Conservation (phyloP, 2,888 invertebrate species). For the Athrips mouffetella region DNA sequence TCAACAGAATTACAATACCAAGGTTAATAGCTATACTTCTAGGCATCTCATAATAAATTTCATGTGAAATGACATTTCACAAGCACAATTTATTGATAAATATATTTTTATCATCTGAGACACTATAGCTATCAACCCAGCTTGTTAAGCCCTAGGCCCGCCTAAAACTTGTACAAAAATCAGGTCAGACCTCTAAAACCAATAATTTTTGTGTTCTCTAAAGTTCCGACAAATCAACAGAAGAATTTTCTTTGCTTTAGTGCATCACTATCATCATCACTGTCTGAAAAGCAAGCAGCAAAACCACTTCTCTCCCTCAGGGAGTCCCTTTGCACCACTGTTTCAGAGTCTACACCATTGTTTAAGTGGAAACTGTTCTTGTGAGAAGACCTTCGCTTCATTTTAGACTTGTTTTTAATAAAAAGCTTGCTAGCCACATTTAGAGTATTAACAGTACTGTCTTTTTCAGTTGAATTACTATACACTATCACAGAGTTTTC, state of each 20-base stretch:
- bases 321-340: conserved; percentile 42
- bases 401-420: conserved; percentile 23
- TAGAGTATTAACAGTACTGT: conserved; percentile 50
- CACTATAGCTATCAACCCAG: no score
- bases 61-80: no score
- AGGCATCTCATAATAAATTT: no score
- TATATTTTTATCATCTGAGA: no score
- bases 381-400: conserved; percentile 30
- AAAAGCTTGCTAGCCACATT: conserved; percentile 44
- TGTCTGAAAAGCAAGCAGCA: conserved; percentile 65
- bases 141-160: not conserved
- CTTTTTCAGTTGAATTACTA: conserved; percentile 51
- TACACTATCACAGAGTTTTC: conserved; percentile 54
- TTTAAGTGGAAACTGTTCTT: conserved; percentile 34
- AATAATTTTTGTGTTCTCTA: not conserved
- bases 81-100: no score
- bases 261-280: conserved; percentile 63
- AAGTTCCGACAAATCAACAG: conserved; percentile 33
- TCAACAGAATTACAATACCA: no score
- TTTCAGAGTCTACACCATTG: conserved; percentile 37
- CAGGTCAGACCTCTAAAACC: not conserved
- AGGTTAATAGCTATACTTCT: no score
- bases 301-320: conserved; percentile 61
- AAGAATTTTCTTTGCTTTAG: conserved; percentile 57
- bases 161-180: not conserved